These are phyloP conservation scores for Zosterops lateralis DNA, from an alignment of 2,113 vertebrate species.

Conservation along the genomic window DNA sequence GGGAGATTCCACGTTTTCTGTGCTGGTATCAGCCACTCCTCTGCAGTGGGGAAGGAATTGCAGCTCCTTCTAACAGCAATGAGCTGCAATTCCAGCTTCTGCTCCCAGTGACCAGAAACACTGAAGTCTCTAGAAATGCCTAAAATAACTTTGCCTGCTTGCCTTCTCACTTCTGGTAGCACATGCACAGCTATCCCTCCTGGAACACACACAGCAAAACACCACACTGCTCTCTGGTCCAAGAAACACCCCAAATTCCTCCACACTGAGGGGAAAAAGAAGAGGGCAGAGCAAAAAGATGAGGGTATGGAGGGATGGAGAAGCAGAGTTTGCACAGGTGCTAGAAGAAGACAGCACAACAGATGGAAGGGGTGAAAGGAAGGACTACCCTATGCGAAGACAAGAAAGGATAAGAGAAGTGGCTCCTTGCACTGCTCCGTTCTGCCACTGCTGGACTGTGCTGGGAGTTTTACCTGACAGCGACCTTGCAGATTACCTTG, in stretches of 20 bases:
- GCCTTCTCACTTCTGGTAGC: background rate
- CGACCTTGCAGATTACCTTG: background rate
- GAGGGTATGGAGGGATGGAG: background rate
- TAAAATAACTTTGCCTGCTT: background rate
- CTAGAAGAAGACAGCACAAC: background rate
- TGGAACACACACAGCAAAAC: rapidly evolving
- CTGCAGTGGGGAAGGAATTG: background rate
- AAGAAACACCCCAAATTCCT: rapidly evolving
- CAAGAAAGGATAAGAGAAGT: background rate
- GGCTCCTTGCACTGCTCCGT: background rate
- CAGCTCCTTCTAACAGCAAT: background rate
- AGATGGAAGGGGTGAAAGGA: background rate
- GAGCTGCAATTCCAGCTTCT: background rate
- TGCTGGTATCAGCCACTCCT: background rate
- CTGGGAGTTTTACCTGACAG: background rate
- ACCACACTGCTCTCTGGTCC: background rate
- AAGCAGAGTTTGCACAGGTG: background rate
- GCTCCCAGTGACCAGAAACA: background rate
- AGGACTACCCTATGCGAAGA: background rate
- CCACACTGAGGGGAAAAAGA: background rate
- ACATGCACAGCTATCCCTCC: background rate
- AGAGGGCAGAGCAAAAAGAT: background rate
- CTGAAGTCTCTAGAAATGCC: background rate
- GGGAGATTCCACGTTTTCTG: background rate
- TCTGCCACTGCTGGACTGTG: background rate